Evolutionary conservation across 2,113 vertebrate species (phyloP), one percentile per base, ranked within the genome.

Genomic region (Engraulis encrasicolus): DNA sequence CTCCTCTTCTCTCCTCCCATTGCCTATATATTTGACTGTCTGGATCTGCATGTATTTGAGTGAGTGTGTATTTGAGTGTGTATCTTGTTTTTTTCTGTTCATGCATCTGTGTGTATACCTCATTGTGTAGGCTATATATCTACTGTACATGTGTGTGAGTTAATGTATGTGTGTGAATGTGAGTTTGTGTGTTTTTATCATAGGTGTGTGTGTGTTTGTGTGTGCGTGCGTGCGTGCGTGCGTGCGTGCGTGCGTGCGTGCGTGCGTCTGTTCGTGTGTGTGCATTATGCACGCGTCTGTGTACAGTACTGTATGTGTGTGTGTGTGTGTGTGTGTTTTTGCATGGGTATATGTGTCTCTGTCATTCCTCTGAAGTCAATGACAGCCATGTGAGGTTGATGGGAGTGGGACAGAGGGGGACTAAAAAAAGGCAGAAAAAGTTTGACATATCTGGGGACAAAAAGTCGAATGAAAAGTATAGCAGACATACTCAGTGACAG

Each of bases 111-210:
- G 40, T 45, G 40, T 45, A 9, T n/a, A n/a, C n/a, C 4, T 45
- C 40, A 45, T 5, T 45, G 40, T 45, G 40, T 45, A 5, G 40
- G 40, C 4, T 45, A 9, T 45, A 9, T 45, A 9, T 45, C 9
- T 83, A 31, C 23, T 81, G 40, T 17, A 2, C 77, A 2, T 81
- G 78, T 31, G 20, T 27, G 1, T 58, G 82, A 52, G 52, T 58
- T n/a, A n/a, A 71, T 81, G 58, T 50, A 27, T 83, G 61, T 79
- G 80, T 80, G 19, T 82, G 11, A 12, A 23, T 7, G 6, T 31
- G 23, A 20, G 1, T 31, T 7, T 27, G 4, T 14, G 1, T 66
- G n/a, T 66, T 7, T 58, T 0, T 58, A 6, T 58, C 20, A 5
- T 78, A 19, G 52, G 34, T 48, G 52, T 82, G 6, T 52, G 6